A percentile compares a stretch with the other conserved stretches of the same genome.
Evolutionary conservation across 2,113 vertebrate genomes (phyloP).

Genomic region (Larimichthys polyactis): DNA sequence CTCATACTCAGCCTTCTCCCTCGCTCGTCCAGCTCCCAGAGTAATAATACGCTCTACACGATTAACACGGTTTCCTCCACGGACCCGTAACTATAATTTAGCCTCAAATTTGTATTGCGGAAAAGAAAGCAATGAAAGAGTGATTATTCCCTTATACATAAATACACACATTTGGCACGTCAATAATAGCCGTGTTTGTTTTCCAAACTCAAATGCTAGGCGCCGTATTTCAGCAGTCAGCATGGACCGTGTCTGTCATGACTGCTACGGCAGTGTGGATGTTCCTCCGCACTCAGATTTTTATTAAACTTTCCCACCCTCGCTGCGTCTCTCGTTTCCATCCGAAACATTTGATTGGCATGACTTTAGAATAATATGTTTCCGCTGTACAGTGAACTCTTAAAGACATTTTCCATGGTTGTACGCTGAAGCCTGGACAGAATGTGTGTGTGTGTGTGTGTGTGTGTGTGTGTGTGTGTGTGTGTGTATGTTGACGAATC

Average conservation of each 20-base stretch:
- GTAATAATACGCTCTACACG: conserved; percentile 71
- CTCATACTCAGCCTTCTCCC: conserved; percentile 41
- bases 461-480: neutral
- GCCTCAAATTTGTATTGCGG: conserved; percentile 72
- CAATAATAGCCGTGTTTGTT: conserved; percentile 76
- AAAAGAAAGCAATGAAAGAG: conserved; percentile 80
- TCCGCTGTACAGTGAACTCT: conserved; percentile 47
- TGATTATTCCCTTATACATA: conserved; percentile 74
- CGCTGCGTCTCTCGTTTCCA: conserved; percentile 43
- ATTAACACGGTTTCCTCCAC: conserved; percentile 75
- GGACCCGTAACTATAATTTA: conserved; percentile 74
- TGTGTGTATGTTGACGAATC: conserved; percentile 5
- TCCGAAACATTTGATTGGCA: conserved; percentile 60
- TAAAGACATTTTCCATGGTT: conserved; percentile 60
- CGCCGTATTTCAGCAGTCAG: conserved; percentile 60
- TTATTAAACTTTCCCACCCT: conserved; percentile 68
- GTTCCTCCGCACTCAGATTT: conserved; percentile 61
- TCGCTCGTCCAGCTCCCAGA: conserved; percentile 40
- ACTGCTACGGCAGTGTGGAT: conserved; percentile 41
- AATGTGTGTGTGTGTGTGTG: neutral
- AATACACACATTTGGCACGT: conserved; percentile 74
- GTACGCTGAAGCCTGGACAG: neutral
- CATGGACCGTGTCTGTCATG: conserved; percentile 53
- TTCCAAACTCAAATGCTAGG: conserved; percentile 61
- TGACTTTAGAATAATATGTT: conserved; percentile 59